These are phyloP conservation scores for Pseudopleuronectes americanus DNA, from an alignment of 2,797 vertebrate species.

Conservation along the genomic window DNA sequence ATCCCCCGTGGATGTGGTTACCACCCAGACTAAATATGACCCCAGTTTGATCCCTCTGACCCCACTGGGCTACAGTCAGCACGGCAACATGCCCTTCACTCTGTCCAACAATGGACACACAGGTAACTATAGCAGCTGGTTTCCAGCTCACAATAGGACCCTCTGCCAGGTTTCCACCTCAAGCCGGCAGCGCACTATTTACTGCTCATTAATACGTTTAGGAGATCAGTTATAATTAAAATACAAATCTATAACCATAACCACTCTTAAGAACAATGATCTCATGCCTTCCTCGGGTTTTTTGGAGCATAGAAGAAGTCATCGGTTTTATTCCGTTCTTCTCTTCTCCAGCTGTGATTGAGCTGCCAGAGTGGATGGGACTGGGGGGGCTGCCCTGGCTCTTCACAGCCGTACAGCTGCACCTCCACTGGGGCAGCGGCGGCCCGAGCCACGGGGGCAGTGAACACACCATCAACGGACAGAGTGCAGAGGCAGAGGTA, in stretches of 20 bases:
- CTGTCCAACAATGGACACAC: constrained; percentile 92
- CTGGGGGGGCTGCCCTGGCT: constrained; percentile 85
- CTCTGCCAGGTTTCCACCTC: constrained; percentile 2
- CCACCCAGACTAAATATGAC: constrained; percentile 77
- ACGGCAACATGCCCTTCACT: constrained; percentile 72
- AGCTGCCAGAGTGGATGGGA: constrained; percentile 85
- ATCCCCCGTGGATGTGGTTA: constrained; percentile 89
- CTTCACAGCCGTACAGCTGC: constrained; percentile 88
- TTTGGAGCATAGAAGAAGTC: not conserved
- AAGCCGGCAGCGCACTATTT: not conserved
- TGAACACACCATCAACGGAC: constrained; percentile 89
- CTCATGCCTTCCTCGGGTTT: not conserved
- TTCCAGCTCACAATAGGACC: constrained; percentile 6
- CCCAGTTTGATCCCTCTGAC: constrained; percentile 78
- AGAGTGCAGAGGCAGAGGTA: constrained; percentile 89
- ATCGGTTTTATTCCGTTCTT: not conserved
- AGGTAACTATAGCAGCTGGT: constrained; percentile 80
- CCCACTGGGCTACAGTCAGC: constrained; percentile 83
- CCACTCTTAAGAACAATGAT: too few relatives aligned
- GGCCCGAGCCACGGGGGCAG: constrained; percentile 78
- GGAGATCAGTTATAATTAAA: not conserved
- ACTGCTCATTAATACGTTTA: not conserved
- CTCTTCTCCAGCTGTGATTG: constrained; percentile 81
- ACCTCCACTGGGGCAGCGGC: constrained; percentile 91
- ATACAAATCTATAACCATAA: not conserved